Conservation (phyloP, 2,797 vertebrate genomes). For the Gephyroberyx darwinii region DNA sequence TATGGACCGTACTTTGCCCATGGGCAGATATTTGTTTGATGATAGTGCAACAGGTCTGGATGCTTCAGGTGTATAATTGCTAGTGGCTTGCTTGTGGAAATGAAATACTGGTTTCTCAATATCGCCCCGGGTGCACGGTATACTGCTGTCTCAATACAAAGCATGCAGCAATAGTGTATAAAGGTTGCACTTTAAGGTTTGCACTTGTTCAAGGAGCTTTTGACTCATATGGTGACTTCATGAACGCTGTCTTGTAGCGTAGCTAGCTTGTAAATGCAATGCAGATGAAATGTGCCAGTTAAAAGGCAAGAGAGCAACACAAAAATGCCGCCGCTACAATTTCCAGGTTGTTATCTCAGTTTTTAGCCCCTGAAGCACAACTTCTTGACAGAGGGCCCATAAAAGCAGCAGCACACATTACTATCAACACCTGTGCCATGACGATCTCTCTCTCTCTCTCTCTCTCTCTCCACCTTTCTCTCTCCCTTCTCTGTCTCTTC, state of each 20-base stretch:
- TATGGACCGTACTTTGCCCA: constrained; percentile 74
- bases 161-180: constrained; percentile 16
- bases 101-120: constrained; percentile 77
- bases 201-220: constrained; percentile 54
- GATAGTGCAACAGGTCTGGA: constrained; percentile 83
- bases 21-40: constrained; percentile 87
- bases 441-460: constrained; percentile 30
- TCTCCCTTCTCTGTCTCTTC: background rate
- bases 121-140: constrained; percentile 68
- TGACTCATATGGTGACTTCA: constrained; percentile 56
- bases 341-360: constrained; percentile 53
- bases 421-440: constrained; percentile 67
- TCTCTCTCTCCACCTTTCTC: constrained; percentile 20
- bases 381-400: constrained; percentile 56
- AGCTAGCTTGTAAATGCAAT: constrained; percentile 68
- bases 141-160: constrained; percentile 54
- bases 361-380: constrained; percentile 50
- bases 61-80: constrained; percentile 87
- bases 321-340: constrained; percentile 53
- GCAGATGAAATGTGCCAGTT: constrained; percentile 52
- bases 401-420: constrained; percentile 62
- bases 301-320: constrained; percentile 43
- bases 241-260: constrained; percentile 44
- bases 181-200: constrained; percentile 22
- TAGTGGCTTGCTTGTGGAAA: constrained; percentile 81